A percentile compares a stretch with the other conserved stretches of the same genome.
These are phyloP conservation scores for Scaptodrosophila latifasciaeformis DNA, from an alignment of 2,888 invertebrate species.

Conservation along the genomic window DNA sequence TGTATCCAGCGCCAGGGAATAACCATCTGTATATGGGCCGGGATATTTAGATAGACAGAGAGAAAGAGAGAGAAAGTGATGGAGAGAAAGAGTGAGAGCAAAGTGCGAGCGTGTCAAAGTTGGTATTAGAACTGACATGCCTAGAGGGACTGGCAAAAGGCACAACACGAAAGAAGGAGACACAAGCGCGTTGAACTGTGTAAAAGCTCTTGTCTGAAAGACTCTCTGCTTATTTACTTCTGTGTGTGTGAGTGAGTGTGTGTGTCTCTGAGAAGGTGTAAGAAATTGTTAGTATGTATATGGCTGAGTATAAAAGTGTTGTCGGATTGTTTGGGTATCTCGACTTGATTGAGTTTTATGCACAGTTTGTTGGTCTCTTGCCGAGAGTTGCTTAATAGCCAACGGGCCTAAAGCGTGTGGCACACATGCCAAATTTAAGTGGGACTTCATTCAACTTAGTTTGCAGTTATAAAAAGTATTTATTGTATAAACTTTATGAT, in stretches of 20 bases:
- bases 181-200: constrained; percentile 42
- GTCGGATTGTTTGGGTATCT: constrained; percentile 43
- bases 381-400: constrained; percentile 55
- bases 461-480: too few species aligned
- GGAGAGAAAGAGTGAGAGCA: too few species aligned
- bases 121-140: constrained; percentile 69
- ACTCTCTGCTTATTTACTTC: not conserved
- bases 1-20: constrained; percentile 31
- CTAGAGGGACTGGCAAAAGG: constrained; percentile 51
- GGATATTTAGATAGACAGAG: too few species aligned
- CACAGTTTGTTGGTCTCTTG: constrained; percentile 55
- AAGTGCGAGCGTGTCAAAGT: constrained; percentile 61
- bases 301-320: too few species aligned
- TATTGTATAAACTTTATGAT: too few species aligned
- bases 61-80: too few species aligned
- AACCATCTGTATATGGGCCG: too few species aligned
- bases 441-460: not conserved
- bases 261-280: too few species aligned
- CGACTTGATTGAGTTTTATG: constrained; percentile 65
- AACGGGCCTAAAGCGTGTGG: constrained; percentile 50
- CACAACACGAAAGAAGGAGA: not conserved
- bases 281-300: too few species aligned
- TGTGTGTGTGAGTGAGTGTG: constrained; percentile 1
- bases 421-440: constrained; percentile 60
- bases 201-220: constrained; percentile 49